Evolutionary conservation across 2,888 invertebrate genomes (phyloP), one percentile per base, ranked within the genome.

Genomic region (Thyatira batis): DNA sequence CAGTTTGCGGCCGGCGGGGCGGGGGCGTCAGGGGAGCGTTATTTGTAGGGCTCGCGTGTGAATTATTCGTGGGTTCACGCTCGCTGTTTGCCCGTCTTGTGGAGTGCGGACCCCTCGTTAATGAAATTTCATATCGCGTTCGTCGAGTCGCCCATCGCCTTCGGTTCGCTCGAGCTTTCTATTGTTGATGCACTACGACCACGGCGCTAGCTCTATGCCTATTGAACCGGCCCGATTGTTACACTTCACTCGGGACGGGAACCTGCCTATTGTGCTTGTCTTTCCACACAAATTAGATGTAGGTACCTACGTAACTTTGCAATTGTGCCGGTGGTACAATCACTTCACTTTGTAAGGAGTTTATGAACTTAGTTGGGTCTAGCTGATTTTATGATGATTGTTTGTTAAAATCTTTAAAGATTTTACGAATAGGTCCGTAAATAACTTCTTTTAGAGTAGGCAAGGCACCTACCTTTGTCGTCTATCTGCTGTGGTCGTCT

Each of bases 51-150:
- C 88, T 90, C 87, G 89, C 91, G 89, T 92, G 91, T 90, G 91
- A 92, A 90, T 92, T 91, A 92, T 89, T 90, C 89, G 88, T 89
- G 86, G 89, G 88, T 89, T 91, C 88, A 89, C 90, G 91, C 89
- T 87, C 89, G 81, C 82, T 86, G 85, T 88, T 87, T 87, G 87
- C 84, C 80, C 80, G 85, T 87, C 86, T 86, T 87, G 86, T 78
- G 80, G 82, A 82, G 83, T 78, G 78, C 73, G 71, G 83, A 85
- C 87, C 87, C 39, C 89, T 87, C 85, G 86, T 88, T 89, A 90
- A 89, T 89, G 88, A 89, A 89, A 89, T 90, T 89, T 90, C 89
- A 89, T 89, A 89, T 88, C 87, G 83, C 82, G 74, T 68, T 20
- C 23, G 45, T 45, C 11, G 23, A 45, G 21, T 48, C 13, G 27